A percentile compares a stretch with the other conserved stretches of the same genome.
These are phyloP conservation scores for Tragopan temminckii DNA, from an alignment of 2,797 vertebrate genomes.

Conservation along the genomic window DNA sequence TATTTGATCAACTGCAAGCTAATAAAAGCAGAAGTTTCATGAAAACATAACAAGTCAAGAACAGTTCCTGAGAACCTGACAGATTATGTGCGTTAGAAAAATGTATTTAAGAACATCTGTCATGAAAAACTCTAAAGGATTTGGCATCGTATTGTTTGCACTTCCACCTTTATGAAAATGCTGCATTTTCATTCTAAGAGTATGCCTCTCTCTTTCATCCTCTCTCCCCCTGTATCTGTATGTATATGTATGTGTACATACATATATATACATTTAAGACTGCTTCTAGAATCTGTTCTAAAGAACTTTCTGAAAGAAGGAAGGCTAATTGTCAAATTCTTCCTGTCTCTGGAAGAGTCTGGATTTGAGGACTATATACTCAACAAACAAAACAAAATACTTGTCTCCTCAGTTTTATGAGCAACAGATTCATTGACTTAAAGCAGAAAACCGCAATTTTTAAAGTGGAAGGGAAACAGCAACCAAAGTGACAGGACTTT, in stretches of 20 bases:
- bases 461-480: background rate
- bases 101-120: constrained; percentile 12
- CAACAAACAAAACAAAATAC: background rate
- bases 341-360: background rate
- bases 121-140: constrained; percentile 41
- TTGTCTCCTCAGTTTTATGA: background rate
- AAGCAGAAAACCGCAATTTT: background rate
- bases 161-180: background rate
- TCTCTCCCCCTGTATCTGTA: background rate
- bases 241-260: background rate
- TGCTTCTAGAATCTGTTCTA: constrained; percentile 53
- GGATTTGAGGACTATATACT: background rate
- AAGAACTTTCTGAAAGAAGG: background rate
- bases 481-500: background rate
- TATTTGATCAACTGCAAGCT: constrained; percentile 60
- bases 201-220: background rate
- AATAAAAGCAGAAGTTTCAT: constrained; percentile 47
- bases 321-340: constrained; percentile 6
- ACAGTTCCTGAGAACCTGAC: background rate
- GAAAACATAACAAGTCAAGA: constrained; percentile 38
- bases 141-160: background rate
- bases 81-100: constrained; percentile 3
- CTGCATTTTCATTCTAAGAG: background rate
- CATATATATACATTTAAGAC: background rate
- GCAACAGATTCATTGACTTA: background rate